Percentiles rank a stretch among this genome's conserved stretches.
Evolutionary conservation across 1,140 invertebrate species (phyloP).

Genomic region (Diprion similis): DNA sequence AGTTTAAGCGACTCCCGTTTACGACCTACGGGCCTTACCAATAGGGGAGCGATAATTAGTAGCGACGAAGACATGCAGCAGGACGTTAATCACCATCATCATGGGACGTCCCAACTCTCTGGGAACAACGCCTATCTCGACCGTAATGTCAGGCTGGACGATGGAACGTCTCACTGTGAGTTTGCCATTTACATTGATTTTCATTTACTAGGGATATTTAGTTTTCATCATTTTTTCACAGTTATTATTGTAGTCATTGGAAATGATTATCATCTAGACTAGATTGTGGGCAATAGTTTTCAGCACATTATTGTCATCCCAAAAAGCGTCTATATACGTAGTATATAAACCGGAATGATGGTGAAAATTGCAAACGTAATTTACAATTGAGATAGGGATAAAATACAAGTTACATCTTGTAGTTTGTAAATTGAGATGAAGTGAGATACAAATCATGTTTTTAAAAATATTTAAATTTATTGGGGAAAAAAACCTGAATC

Average conservation of each 20-base stretch:
- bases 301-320: too few relatives aligned
- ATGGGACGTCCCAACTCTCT: constrained; percentile 41
- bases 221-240: constrained; percentile 21
- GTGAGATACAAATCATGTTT: too few relatives aligned
- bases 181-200: constrained; percentile 9
- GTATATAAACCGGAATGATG: too few relatives aligned
- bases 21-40: constrained; percentile 39
- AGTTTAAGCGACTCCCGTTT: constrained; percentile 49
- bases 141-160: constrained; percentile 52
- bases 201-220: neutral
- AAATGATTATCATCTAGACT: too few relatives aligned
- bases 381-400: too few relatives aligned
- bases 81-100: constrained; percentile 51
- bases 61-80: constrained; percentile 57
- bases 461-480: too few relatives aligned
- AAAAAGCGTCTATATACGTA: too few relatives aligned
- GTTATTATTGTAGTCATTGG: neutral
- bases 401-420: too few relatives aligned
- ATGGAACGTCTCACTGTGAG: constrained; percentile 57
- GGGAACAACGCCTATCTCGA: constrained; percentile 54
- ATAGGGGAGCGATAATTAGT: constrained; percentile 48
- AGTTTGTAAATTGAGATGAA: too few relatives aligned
- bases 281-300: too few relatives aligned
- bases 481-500: too few relatives aligned
- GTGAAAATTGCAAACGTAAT: too few relatives aligned